These are phyloP conservation scores for Bufo bufo DNA, from an alignment of 2,113 vertebrate species.

Conservation along the genomic window DNA sequence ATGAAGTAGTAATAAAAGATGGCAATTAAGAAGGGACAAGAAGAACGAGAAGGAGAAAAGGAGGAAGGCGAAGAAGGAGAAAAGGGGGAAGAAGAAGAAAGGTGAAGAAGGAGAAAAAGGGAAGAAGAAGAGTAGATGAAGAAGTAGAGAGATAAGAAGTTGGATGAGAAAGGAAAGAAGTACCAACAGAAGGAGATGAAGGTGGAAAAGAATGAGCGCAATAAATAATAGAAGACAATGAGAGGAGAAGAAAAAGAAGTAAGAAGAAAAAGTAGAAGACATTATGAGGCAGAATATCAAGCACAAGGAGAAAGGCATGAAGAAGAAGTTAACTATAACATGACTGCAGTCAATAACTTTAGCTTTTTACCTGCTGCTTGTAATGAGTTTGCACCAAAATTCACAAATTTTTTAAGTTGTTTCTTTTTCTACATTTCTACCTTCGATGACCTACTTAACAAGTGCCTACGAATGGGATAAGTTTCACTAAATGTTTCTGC, in stretches of 20 bases:
- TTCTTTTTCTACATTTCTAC: not conserved
- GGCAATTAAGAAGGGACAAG: not conserved
- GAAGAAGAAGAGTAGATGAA: not conserved
- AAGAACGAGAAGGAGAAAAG: not conserved
- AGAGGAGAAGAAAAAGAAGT: not conserved
- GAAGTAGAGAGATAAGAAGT: not conserved
- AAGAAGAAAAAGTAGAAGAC: not conserved
- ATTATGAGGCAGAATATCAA: no score
- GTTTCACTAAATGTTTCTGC: not conserved
- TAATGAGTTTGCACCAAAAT: not conserved
- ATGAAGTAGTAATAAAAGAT: not conserved
- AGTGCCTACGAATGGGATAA: not conserved
- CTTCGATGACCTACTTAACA: slow-evolving; percentile 37
- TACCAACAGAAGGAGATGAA: not conserved
- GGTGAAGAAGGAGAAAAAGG: not conserved
- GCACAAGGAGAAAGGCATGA: no score
- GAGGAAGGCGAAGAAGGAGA: not conserved
- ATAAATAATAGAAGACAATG: not conserved
- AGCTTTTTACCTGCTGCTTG: not conserved
- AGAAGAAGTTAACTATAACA: no score
- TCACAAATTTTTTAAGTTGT: slow-evolving; percentile 15
- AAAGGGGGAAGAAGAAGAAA: not conserved
- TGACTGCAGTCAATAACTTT: not conserved
- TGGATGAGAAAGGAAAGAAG: not conserved
- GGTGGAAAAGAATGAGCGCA: not conserved